Evolutionary conservation across 2,113 vertebrate species (phyloP), one percentile per base, ranked within the genome.

Genomic region (Antennarius striatus): DNA sequence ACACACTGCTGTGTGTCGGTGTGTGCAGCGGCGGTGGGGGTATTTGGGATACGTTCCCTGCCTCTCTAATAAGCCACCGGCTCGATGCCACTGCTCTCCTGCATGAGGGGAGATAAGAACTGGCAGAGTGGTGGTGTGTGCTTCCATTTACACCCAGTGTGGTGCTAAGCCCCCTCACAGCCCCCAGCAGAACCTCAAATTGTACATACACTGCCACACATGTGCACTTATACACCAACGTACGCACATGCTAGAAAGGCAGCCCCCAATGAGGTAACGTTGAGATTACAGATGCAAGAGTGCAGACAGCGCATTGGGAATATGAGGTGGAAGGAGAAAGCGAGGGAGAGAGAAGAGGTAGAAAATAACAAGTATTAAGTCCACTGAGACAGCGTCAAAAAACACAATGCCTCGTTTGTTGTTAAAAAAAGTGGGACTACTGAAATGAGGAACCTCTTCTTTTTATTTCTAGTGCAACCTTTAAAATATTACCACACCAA

Each of bases 51-150:
- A 81, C 70, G 73, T 83, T 87, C 81, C 83, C 82, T 80, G 88
- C 79, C 75, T 88, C 82, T 81, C 86, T 92, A 90, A 92, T 91
- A 91, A 91, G 88, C 90, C 86, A 89, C 80, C 83, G 84, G 90
- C 86, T 86, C 75, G 75, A 78, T 90, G 91, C 89, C 88, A 91
- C 86, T 63, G 82, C 75, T 86, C 86, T 91, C 89, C 92, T 92
- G 91, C 87, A 89, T 71, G 78, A 85, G 81, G 81, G 79, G 72
- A 90, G 92, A 93, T 92, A 93, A 92, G 90, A 84, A 85, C 75
- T 81, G 87, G 89, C 86, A 87, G 73, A 87, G 86, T 71, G 16
- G 58, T 75, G 73, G 81, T 86, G 74, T 79, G 81, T 57, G 85
- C 80, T 90, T 86, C 84, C 84, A 89, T 82, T 86, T 80, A 91